phyloP scores from a whole-genome alignment of 2,888 invertebrate species.

The Lasioglossum villosulum region DNA sequence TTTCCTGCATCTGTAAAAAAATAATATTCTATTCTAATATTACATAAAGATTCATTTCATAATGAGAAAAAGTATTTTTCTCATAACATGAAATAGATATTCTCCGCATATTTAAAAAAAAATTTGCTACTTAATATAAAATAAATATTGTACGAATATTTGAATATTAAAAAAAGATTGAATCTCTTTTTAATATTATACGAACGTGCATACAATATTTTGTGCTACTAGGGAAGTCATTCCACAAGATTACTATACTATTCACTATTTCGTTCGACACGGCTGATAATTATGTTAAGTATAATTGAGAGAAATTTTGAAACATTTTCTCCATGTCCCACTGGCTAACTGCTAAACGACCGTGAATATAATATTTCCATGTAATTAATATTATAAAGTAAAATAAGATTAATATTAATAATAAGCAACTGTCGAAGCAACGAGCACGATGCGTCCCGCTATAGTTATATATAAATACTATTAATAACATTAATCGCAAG shows the following conservation, averaged over 20 bases:
- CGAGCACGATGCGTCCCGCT: slow-evolving; percentile 10
- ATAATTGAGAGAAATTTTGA: neutral
- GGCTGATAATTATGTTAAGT: neutral
- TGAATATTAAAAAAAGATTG: too few species aligned
- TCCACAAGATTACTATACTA: neutral
- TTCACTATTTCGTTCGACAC: neutral
- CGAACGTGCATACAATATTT: too few species aligned
- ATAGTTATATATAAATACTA: slow-evolving; percentile 50
- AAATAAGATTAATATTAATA: slow-evolving; percentile 42
- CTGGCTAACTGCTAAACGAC: slow-evolving; percentile 49
- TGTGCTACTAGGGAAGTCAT: too few species aligned
- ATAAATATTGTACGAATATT: too few species aligned
- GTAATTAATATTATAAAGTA: slow-evolving; percentile 53
- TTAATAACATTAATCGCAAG: slow-evolving; percentile 45
- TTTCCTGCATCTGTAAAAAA: too few species aligned
- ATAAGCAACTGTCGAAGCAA: slow-evolving; percentile 13
- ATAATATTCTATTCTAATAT: too few species aligned
- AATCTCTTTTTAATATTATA: too few species aligned
- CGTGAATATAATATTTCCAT: slow-evolving; percentile 56
- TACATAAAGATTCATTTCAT: too few species aligned
- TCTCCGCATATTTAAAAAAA: too few species aligned
- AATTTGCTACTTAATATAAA: too few species aligned
- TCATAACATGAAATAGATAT: too few species aligned
- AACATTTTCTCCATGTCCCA: neutral
- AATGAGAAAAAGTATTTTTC: too few species aligned